A percentile compares a stretch with the other conserved stretches of the same genome.
phyloP scores from a whole-genome alignment of 2,113 vertebrate species.

The Myocastor coypus region DNA sequence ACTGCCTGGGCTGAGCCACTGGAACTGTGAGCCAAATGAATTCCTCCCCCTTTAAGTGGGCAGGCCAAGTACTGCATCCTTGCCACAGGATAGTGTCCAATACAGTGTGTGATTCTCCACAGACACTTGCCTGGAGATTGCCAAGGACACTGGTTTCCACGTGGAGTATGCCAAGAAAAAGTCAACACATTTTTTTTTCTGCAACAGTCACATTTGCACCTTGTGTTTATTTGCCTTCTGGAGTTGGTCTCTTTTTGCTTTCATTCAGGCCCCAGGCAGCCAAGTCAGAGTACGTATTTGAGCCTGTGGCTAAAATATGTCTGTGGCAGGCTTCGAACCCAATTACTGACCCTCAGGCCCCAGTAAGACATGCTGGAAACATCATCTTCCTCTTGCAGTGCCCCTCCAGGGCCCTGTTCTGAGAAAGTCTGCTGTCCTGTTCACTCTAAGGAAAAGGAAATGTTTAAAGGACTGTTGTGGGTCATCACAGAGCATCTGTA shows the following conservation, averaged over 20 bases:
- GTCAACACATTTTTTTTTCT: not conserved
- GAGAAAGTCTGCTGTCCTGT: not conserved
- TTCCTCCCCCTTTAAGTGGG: not conserved
- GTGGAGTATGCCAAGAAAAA: not conserved
- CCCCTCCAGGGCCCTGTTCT: not conserved
- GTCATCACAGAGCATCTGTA: not conserved
- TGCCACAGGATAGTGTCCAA: not conserved
- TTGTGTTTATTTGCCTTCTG: no score
- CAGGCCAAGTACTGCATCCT: not conserved
- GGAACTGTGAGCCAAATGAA: not conserved
- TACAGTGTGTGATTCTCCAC: not conserved
- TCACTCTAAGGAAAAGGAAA: not conserved
- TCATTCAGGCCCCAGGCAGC: not conserved
- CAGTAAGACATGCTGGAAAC: not conserved
- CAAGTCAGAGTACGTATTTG: not conserved
- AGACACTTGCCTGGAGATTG: not conserved
- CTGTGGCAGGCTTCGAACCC: not conserved
- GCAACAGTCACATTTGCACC: no score
- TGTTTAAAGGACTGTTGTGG: not conserved
- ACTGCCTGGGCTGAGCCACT: not conserved
- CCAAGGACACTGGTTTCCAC: not conserved
- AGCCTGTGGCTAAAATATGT: not conserved
- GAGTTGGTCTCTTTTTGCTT: no score
- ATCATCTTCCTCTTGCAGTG: not conserved
- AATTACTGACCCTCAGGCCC: not conserved